Percentiles rank a stretch among this genome's conserved stretches.
Evolutionary conservation across 2,888 invertebrate genomes (phyloP).

Genomic region (Cephus spinipes): DNA sequence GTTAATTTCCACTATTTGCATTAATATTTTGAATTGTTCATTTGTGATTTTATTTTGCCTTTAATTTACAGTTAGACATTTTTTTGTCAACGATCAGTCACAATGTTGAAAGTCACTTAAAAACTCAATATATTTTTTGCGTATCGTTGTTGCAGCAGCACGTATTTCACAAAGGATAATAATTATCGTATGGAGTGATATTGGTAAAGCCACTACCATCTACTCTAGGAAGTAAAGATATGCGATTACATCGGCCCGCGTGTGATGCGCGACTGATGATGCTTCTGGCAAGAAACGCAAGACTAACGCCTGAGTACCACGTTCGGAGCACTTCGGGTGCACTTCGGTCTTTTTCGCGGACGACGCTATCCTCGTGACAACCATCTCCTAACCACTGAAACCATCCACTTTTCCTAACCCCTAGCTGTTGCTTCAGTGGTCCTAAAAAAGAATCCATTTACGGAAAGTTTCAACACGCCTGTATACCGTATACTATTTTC

Average conservation of each 20-base stretch:
- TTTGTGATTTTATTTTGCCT: neutral
- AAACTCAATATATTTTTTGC: too few relatives aligned
- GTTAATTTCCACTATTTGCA: too few relatives aligned
- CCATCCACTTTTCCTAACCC: neutral
- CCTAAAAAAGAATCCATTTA: neutral
- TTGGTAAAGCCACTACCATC: too few relatives aligned
- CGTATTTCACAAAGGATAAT: too few relatives aligned
- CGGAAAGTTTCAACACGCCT: too few relatives aligned
- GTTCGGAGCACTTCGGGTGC: neutral
- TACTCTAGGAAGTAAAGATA: neutral
- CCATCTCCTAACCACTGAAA: neutral
- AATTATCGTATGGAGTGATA: too few relatives aligned
- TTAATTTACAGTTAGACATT: neutral
- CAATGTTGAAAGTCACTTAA: too few relatives aligned
- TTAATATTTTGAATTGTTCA: neutral
- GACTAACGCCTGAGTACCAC: conserved; percentile 21
- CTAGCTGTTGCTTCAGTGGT: neutral
- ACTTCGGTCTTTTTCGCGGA: neutral
- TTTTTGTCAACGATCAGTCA: neutral
- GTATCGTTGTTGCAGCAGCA: too few relatives aligned
- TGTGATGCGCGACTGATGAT: conserved; percentile 54
- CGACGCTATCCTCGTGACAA: neutral
- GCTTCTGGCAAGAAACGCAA: conserved; percentile 30
- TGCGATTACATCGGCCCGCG: conserved; percentile 42
- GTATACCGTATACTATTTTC: too few relatives aligned